Evolutionary conservation across 2,797 vertebrate species (phyloP).

Genomic region (Poecilia velifera): DNA sequence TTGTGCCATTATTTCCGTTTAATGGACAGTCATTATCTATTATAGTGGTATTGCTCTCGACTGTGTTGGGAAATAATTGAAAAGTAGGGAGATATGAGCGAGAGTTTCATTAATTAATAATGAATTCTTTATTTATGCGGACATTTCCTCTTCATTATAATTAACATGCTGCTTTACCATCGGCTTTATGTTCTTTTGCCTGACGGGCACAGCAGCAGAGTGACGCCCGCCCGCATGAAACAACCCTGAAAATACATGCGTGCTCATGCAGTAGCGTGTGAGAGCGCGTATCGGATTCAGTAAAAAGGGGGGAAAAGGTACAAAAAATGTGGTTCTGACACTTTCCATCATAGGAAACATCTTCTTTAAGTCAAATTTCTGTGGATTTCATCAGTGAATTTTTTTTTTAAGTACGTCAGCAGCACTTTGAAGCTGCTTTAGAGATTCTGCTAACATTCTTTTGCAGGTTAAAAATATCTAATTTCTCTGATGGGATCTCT

Average conservation of each 20-base stretch:
- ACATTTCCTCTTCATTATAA: constrained; percentile 51
- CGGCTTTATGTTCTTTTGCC: constrained; percentile 34
- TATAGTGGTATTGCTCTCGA: constrained; percentile 43
- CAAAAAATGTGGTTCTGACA: constrained; percentile 26
- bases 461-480: background rate
- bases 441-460: background rate
- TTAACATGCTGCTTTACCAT: constrained; percentile 53
- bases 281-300: constrained; percentile 18
- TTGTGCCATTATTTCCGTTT: constrained; percentile 46
- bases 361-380: constrained; percentile 11
- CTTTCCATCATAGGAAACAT: constrained; percentile 24
- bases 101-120: constrained; percentile 65
- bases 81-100: constrained; percentile 54
- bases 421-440: background rate
- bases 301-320: constrained; percentile 5
- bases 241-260: constrained; percentile 23
- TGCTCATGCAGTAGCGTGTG: constrained; percentile 11
- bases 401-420: background rate
- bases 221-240: constrained; percentile 20
- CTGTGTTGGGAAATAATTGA: constrained; percentile 59
- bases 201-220: constrained; percentile 31
- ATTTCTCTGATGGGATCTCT: background rate
- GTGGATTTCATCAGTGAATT: constrained; percentile 2
- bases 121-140: constrained; percentile 57
- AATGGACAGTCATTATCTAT: constrained; percentile 56